Base-by-base conservation (phyloP, 2,888 invertebrate genomes). In the Thymelicus sylvestris region DNA sequence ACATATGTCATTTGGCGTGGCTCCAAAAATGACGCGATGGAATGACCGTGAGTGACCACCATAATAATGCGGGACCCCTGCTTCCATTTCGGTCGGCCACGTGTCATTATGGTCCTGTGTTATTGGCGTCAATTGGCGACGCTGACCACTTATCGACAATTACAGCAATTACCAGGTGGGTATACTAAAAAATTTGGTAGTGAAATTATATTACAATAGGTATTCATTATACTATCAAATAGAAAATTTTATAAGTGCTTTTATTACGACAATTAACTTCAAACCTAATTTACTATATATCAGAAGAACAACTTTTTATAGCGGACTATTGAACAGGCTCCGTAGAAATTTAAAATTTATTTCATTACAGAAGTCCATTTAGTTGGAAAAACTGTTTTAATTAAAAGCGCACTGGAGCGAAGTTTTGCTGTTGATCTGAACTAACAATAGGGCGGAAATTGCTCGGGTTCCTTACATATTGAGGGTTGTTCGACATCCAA, bases 301-400 rank as follows among this genome's bases (percentile, higher is more conserved):
- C 38, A n/a, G 24, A 7, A 39, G 59, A 38, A 57, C 63, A 69
- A 63, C 67, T 68, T 68, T 62, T 68, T 57, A 57, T 64, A 69
- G 48, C 63, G 13, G 48, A 7, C 57, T 39, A 65, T 41, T 59
- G 59, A 70, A 65, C 41, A 50, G 50, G 47, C 44, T 70, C 44
- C 47, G 64, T 64, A 65, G 65, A 65, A 70, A 65, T 65, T 70
- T 60, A 65, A 65, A 70, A 70, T 65, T 64, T 70, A 70, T 70
- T 70, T 65, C 64, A 70, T 70, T 65, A 70, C 70, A 65, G 50
- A 70, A 65, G 31, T 65, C 65, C 70, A 65, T 65, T 70, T 70
- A 59, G 70, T 70, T 70, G 65, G 70, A 70, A 65, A 65, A 70
- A 70, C 70, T 65, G 70, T 47, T 70, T 70, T 65, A 70, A 70